Evolutionary conservation across 2,113 vertebrate genomes (phyloP).

Genomic region (Hypanus sabinus): DNA sequence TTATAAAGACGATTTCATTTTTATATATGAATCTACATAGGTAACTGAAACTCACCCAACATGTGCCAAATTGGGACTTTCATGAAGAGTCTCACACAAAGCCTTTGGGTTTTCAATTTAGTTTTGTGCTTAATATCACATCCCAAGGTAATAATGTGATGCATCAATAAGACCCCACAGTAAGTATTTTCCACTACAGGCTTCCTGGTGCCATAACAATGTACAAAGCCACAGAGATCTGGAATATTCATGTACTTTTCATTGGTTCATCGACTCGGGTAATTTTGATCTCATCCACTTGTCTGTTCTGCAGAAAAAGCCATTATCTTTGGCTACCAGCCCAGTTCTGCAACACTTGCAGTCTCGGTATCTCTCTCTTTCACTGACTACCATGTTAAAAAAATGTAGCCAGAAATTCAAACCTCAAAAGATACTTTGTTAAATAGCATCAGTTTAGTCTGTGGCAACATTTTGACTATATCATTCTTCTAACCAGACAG

Average conservation of each 20-base stretch:
- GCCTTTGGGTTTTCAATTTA: background rate
- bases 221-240: background rate
- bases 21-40: background rate
- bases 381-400: no score
- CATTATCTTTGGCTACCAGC: background rate
- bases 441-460: no score
- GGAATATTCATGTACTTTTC: background rate
- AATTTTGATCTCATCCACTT: background rate
- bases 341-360: background rate
- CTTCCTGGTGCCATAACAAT: background rate
- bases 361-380: no score
- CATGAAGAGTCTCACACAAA: background rate
- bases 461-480: no score
- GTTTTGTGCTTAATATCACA: background rate
- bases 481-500: no score
- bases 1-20: background rate
- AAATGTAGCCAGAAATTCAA: no score
- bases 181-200: background rate
- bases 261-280: background rate
- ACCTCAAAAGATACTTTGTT: no score
- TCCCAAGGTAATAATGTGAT: background rate
- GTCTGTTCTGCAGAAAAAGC: background rate
- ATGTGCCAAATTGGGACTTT: background rate
- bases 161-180: background rate
- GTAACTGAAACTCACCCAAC: background rate